Percentiles rank a stretch among this genome's conserved stretches.
Conservation (phyloP, 2,888 invertebrate genomes). For the Trichopria drosophilae region DNA sequence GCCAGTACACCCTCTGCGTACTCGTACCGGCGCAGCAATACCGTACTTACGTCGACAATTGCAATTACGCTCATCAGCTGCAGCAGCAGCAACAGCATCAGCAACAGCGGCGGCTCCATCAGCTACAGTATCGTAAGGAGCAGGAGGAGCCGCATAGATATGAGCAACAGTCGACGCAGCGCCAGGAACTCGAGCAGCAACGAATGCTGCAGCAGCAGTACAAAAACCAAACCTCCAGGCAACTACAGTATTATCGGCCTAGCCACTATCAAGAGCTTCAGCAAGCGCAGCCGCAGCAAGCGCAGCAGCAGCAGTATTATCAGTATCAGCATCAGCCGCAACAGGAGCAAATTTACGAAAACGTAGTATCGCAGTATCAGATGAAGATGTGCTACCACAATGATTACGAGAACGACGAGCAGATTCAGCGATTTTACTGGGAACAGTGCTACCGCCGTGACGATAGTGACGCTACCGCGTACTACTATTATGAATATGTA, state of each 20-base stretch:
- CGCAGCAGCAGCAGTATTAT: conserved; percentile 28
- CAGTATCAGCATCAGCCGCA: conserved; percentile 31
- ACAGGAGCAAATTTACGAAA: conserved; percentile 53
- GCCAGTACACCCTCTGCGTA: conserved; percentile 57
- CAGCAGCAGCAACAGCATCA: conserved; percentile 35
- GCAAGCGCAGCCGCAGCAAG: conserved; percentile 24
- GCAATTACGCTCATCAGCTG: conserved; percentile 44
- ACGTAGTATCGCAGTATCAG: conserved; percentile 55
- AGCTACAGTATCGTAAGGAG: conserved; percentile 29
- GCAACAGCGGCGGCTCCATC: conserved; percentile 15
- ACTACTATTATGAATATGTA: conserved; percentile 58
- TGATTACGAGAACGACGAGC: conserved; percentile 57
- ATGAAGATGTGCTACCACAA: conserved; percentile 58
- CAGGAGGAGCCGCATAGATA: conserved; percentile 30
- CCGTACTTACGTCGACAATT: conserved; percentile 53
- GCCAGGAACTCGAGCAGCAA: conserved; percentile 21
- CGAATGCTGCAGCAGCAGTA: conserved; percentile 22
- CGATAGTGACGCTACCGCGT: conserved; percentile 55
- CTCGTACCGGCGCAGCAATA: conserved; percentile 58
- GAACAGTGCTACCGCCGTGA: conserved; percentile 56
- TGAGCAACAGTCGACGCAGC: conserved; percentile 29
- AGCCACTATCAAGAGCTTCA: conserved; percentile 33
- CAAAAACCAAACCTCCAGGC: conserved; percentile 29
- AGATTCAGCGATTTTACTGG: conserved; percentile 57
- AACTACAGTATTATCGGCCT: conserved; percentile 28